phyloP scores from a whole-genome alignment of 2,113 vertebrate genomes.

The Aspidoscelis tigris region DNA sequence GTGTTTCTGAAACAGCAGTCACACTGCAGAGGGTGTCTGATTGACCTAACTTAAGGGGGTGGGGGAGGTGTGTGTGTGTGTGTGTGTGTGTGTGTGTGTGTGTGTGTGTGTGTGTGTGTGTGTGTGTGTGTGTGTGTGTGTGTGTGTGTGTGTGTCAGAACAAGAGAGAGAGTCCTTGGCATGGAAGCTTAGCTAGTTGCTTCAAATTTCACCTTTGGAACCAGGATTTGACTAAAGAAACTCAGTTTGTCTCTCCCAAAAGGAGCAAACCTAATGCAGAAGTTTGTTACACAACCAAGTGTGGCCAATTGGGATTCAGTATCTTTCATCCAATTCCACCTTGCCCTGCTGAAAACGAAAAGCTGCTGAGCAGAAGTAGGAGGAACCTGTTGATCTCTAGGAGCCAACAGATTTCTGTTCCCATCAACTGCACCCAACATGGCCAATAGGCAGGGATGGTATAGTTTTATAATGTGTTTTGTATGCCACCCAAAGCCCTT shows the following conservation, averaged over 20 bases:
- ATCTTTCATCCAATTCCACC: neutral
- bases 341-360: neutral
- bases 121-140: neutral
- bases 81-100: neutral
- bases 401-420: neutral
- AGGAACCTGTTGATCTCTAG: neutral
- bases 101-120: neutral
- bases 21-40: too few relatives aligned
- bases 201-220: neutral
- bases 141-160: neutral
- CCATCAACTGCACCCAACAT: neutral
- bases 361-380: neutral
- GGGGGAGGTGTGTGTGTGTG: neutral
- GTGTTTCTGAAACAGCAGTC: neutral
- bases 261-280: constrained; percentile 2
- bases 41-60: neutral
- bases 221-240: neutral
- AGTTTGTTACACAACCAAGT: neutral
- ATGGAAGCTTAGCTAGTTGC: neutral
- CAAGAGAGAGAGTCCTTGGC: neutral
- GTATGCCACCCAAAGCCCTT: too few relatives aligned
- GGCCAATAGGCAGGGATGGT: neutral
- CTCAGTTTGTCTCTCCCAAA: neutral
- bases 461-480: too few relatives aligned
- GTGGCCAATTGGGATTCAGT: neutral